Conservation (phyloP, 2,888 invertebrate species). For the Ornithoptera alexandrae region DNA sequence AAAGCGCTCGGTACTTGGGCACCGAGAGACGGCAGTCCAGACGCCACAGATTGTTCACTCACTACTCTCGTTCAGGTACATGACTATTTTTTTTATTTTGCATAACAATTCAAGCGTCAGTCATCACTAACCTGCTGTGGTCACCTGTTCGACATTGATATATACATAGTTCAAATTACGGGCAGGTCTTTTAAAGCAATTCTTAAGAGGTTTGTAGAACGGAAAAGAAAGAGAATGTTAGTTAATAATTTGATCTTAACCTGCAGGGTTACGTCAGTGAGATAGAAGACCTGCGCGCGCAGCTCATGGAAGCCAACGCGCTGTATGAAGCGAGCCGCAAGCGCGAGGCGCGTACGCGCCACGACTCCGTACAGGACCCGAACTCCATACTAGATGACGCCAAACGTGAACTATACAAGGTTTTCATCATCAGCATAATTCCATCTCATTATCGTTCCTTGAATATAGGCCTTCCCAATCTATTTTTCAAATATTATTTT, state of each 20-base stretch:
- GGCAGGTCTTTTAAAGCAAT: neutral
- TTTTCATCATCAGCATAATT: conserved; percentile 29
- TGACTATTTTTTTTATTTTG: too few relatives aligned
- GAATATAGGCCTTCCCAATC: too few relatives aligned
- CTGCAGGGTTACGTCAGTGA: conserved; percentile 91
- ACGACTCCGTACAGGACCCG: conserved; percentile 62
- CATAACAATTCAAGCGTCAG: too few relatives aligned
- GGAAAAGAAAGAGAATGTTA: neutral
- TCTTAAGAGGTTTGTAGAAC: neutral
- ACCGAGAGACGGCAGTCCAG: conserved; percentile 64
- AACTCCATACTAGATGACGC: conserved; percentile 84
- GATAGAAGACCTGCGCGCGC: conserved; percentile 93
- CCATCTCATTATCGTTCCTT: too few relatives aligned
- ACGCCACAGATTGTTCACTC: conserved; percentile 64
- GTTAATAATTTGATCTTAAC: neutral
- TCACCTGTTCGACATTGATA: too few relatives aligned
- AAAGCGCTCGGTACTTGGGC: conserved; percentile 85
- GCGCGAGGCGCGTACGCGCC: conserved; percentile 58
- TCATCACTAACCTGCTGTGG: too few relatives aligned
- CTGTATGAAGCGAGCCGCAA: conserved; percentile 64
- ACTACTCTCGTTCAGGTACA: conserved; percentile 77
- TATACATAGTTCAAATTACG: too few relatives aligned
- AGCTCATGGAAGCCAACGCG: conserved; percentile 89
- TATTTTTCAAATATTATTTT: too few relatives aligned
- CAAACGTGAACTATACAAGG: conserved; percentile 87